A percentile compares a stretch with the other conserved stretches of the same genome.
These are phyloP conservation scores for Tinea trinotella DNA, from an alignment of 2,888 invertebrate genomes.

Conservation along the genomic window DNA sequence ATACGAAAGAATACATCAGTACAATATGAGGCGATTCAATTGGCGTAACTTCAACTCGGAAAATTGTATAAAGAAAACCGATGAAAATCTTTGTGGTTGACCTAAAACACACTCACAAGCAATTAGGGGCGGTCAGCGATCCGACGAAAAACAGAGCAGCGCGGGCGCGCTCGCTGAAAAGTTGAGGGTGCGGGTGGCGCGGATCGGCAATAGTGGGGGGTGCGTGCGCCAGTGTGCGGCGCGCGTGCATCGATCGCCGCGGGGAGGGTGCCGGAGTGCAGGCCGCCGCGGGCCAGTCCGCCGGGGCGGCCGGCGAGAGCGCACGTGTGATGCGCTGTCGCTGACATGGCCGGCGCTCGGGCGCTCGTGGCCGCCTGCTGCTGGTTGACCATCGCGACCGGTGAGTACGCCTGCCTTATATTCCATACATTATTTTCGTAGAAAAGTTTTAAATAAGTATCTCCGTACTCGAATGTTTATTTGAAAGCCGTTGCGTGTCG, in stretches of 20 bases:
- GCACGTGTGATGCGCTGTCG: slow-evolving; percentile 69
- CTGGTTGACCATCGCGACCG: slow-evolving; percentile 68
- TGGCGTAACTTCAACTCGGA: background rate
- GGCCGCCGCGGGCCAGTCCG: slow-evolving; percentile 44
- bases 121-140: slow-evolving; percentile 71
- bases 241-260: slow-evolving; percentile 11
- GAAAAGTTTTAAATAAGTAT: too few species aligned
- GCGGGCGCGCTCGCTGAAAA: slow-evolving; percentile 71
- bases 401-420: slow-evolving; percentile 45
- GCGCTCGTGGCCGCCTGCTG: slow-evolving; percentile 69
- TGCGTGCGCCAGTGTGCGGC: slow-evolving; percentile 25
- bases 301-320: slow-evolving; percentile 71
- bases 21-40: background rate
- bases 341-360: slow-evolving; percentile 72
- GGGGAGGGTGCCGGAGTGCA: slow-evolving; percentile 28
- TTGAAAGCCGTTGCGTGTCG: background rate
- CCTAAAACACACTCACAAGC: slow-evolving; percentile 64
- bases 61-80: background rate
- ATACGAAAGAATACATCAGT: too few species aligned
- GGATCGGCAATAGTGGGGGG: slow-evolving; percentile 35
- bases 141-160: slow-evolving; percentile 69
- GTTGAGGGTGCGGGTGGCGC: slow-evolving; percentile 58
- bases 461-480: too few species aligned
- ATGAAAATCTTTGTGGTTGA: slow-evolving; percentile 53
- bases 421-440: background rate